Evolutionary conservation across 2,113 vertebrate species (phyloP).

Genomic region (Hippocampus comes): DNA sequence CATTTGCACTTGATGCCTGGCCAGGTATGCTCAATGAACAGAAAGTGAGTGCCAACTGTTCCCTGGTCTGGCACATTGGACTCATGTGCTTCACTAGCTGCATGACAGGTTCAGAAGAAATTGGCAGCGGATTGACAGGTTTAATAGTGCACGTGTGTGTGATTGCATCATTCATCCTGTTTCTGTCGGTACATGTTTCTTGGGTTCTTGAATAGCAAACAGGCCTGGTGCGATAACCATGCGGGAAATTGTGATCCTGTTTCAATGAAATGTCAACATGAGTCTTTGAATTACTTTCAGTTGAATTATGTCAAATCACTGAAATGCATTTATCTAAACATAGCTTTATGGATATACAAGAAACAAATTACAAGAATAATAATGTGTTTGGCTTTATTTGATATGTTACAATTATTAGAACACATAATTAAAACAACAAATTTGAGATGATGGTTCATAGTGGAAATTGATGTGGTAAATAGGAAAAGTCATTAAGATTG

Average conservation of each 20-base stretch:
- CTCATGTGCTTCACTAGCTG: conserved; percentile 21
- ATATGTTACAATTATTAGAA: no score
- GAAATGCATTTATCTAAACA: neutral
- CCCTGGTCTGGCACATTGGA: conserved; percentile 28
- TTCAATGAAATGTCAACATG: neutral
- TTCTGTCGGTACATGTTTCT: conserved; percentile 23
- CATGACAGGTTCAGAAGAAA: conserved; percentile 30
- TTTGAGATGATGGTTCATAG: neutral
- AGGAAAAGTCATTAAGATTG: no score
- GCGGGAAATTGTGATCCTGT: conserved; percentile 6
- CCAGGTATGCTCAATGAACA: conserved; percentile 51
- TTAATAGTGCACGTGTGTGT: conserved; percentile 42
- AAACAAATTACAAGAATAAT: neutral
- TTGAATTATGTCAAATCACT: neutral
- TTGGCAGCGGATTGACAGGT: conserved; percentile 49
- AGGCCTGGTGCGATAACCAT: conserved; percentile 11
- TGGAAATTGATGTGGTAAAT: no score
- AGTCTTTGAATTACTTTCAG: neutral
- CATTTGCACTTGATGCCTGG: conserved; percentile 40
- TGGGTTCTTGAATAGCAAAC: conserved; percentile 2
- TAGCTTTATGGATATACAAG: neutral
- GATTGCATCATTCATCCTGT: conserved; percentile 27
- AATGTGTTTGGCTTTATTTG: neutral
- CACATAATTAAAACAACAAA: neutral
- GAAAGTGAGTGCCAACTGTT: conserved; percentile 60